Evolutionary conservation across 1,140 invertebrate species (phyloP).

Genomic region (Hycleus phaleratus): DNA sequence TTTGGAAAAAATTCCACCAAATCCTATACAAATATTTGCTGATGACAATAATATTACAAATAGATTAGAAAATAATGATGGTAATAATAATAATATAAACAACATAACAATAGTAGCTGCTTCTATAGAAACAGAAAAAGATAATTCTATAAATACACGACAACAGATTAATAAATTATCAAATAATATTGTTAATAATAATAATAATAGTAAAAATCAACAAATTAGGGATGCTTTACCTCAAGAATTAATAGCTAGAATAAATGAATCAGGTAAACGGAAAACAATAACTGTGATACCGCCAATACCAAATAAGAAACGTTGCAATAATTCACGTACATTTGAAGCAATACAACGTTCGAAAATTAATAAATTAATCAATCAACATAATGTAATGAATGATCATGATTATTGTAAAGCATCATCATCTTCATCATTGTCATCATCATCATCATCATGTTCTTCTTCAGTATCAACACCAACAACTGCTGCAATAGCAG

Average conservation of each 20-base stretch:
- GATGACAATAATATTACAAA: background rate
- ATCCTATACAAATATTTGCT: background rate
- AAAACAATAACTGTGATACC: conserved; percentile 34
- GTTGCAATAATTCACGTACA: background rate
- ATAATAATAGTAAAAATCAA: conserved; percentile 19
- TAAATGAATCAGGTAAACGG: conserved; percentile 31
- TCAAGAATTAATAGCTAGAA: conserved; percentile 32
- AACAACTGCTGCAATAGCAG: background rate
- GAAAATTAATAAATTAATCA: background rate
- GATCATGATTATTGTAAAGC: conserved; percentile 36
- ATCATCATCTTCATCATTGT: background rate
- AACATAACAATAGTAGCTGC: background rate
- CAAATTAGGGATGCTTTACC: conserved; percentile 30
- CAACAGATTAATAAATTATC: background rate
- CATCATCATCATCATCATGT: background rate
- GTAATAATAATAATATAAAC: background rate
- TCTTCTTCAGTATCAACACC: background rate
- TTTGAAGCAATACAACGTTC: background rate
- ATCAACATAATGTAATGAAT: conserved; percentile 19
- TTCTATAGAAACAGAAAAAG: background rate
- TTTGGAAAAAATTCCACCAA: background rate
- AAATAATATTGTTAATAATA: background rate
- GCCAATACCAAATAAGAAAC: conserved; percentile 28
- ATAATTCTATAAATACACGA: background rate
- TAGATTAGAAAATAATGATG: background rate